Evolutionary conservation across 2,888 invertebrate species (phyloP).

Genomic region (Hemithea aestivaria): DNA sequence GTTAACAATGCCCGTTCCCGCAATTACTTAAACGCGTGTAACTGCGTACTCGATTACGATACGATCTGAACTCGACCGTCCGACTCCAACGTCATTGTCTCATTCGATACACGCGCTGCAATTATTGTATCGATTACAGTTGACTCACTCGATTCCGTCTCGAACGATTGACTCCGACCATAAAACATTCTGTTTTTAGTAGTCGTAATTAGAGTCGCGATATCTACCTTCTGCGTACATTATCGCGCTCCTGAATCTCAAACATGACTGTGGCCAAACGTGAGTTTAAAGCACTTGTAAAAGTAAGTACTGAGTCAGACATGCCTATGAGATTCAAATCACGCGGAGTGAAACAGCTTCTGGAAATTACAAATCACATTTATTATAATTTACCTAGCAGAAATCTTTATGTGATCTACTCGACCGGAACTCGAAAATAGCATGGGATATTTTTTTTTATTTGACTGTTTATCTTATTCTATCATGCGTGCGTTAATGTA

Average conservation of each 20-base stretch:
- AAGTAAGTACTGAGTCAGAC: conserved; percentile 41
- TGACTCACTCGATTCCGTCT: conserved; percentile 64
- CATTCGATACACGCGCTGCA: conserved; percentile 67
- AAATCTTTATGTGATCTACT: conserved; percentile 46
- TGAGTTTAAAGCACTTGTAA: conserved; percentile 37
- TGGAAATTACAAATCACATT: conserved; percentile 53
- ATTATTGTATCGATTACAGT: conserved; percentile 74
- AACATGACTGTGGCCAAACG: conserved; percentile 35
- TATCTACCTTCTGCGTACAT: conserved; percentile 42
- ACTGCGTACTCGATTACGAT: conserved; percentile 64
- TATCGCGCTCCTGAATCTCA: conserved; percentile 43
- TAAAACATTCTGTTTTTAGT: conserved; percentile 67
- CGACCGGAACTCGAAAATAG: conserved; percentile 50
- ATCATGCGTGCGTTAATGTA: no score
- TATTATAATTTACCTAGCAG: conserved; percentile 43
- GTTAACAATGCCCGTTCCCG: conserved; percentile 77
- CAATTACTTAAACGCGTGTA: conserved; percentile 79
- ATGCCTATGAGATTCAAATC: conserved; percentile 49
- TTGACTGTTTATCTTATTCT: no score
- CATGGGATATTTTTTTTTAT: conserved; percentile 4
- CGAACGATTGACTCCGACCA: conserved; percentile 61
- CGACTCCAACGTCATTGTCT: conserved; percentile 67
- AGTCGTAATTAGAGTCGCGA: conserved; percentile 60
- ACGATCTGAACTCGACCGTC: conserved; percentile 60
- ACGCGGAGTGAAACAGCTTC: conserved; percentile 56